Conservation (phyloP, 2,113 vertebrate species). For the Saiga tatarica region DNA sequence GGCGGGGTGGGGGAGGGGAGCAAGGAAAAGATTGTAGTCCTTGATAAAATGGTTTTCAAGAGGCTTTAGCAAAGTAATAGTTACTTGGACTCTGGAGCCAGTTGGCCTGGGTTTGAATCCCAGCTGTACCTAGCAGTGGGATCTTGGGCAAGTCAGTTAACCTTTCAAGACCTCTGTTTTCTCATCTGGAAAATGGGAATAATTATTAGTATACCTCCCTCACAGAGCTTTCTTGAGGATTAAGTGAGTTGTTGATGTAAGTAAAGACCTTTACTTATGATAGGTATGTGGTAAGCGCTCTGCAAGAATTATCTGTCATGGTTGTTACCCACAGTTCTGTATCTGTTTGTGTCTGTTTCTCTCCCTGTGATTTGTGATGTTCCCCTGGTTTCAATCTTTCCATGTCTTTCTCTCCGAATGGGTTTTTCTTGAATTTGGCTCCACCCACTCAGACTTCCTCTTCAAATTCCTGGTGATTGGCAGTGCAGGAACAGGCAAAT, state of each 20-base stretch:
- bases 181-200: not conserved
- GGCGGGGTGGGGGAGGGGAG: not conserved
- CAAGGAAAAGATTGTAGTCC: not conserved
- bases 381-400: not conserved
- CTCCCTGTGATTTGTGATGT: not conserved
- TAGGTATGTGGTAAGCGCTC: not conserved
- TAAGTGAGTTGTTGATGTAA: not conserved
- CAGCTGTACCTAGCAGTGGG: not conserved
- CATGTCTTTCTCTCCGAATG: not conserved
- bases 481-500: constrained; percentile 94
- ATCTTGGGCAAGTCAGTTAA: not conserved
- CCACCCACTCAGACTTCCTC: constrained; percentile 89
- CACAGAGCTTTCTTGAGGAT: constrained; percentile 6
- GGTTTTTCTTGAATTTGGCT: constrained; percentile 23
- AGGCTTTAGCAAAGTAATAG: not conserved
- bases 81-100: not conserved
- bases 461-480: constrained; percentile 98
- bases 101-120: not conserved
- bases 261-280: not conserved
- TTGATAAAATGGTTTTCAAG: not conserved
- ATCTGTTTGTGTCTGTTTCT: not conserved
- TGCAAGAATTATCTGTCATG: not conserved
- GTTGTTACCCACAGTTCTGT: not conserved
- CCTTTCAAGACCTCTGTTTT: constrained; percentile 2
- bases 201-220: not conserved